Base-by-base conservation (phyloP, 2,113 vertebrate genomes). In the Dipodomys merriami region DNA sequence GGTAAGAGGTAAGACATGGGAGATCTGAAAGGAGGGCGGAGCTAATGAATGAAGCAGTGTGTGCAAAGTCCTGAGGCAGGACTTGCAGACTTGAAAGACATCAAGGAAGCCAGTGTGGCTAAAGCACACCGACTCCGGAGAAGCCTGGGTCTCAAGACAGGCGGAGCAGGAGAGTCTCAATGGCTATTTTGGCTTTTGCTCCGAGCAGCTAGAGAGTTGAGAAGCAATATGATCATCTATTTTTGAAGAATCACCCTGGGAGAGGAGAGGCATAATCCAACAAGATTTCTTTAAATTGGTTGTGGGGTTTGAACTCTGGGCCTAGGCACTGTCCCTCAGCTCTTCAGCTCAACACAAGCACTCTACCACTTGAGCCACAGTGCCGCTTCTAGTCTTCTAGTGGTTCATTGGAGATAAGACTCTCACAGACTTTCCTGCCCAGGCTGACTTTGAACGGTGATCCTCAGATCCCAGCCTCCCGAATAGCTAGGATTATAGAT, bases 61-160 rank as follows among this genome's bases (percentile, higher is more conserved):
- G 6, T 62, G 30, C 67, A 80, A 64, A 84, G 83, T 33, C 88
- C 88, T 67, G 30, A 23, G 77, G 67, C 72, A 95, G 73, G 33
- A 65, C 86, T 33, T 33, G 44, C 25, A 53, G 46, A 30, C 90
- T 83, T 13, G 53, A 72, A 77, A 72, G 64, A 53, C 7, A 77
- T 71, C 7, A 23, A 27, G 46, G 35, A 39, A 18, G 78, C 30
- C 78, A 29, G 11, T 29, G 67, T 84, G 78, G 19, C 72, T 33
- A 64, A 69, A 83, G 4, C 72, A 78, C 71, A 83, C 35, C 22
- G 72, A 82, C 39, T n/a, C 23, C 72, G 23, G 29, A 83, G 72
- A 44, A 74, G 57, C 87, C 64, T 35, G 5, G 6, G 6, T n/a
- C 69, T 80, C 80, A 46, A 49, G 20, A 6, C 57, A 35, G 35